phyloP scores from a whole-genome alignment of 1,140 invertebrate genomes.

The Cotesia glomerata region DNA sequence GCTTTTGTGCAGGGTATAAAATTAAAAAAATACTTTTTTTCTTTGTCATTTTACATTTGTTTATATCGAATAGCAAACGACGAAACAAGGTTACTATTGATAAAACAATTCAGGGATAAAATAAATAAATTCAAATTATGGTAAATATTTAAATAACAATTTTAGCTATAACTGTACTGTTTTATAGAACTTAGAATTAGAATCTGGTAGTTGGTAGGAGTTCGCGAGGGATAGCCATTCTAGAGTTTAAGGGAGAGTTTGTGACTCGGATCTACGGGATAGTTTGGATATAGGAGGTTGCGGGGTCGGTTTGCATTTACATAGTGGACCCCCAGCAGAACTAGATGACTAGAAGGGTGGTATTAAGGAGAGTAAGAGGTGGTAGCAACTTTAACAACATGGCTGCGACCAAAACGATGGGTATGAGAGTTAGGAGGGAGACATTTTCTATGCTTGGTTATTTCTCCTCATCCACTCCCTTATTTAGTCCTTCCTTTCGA shows the following conservation, averaged over 20 bases:
- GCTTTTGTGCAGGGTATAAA: no score
- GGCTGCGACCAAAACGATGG: conserved; percentile 54
- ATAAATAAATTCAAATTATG: neutral
- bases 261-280: conserved; percentile 31
- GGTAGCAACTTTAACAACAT: conserved; percentile 62
- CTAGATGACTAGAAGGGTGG: conserved; percentile 58
- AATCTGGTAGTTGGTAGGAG: conserved; percentile 60
- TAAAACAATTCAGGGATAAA: neutral
- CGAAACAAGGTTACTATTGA: neutral
- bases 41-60: neutral
- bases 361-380: conserved; percentile 60
- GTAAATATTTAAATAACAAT: conserved; percentile 31
- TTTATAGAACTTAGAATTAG: conserved; percentile 62
- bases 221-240: conserved; percentile 52
- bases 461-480: conserved; percentile 19
- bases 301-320: conserved; percentile 60
- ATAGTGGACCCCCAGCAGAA: conserved; percentile 61
- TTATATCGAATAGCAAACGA: neutral
- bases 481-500: conserved; percentile 21
- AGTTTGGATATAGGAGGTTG: conserved; percentile 36
- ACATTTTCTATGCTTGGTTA: conserved; percentile 42
- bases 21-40: neutral
- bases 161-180: conserved; percentile 56
- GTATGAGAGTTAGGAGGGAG: conserved; percentile 40
- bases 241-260: conserved; percentile 45